Base-by-base conservation (phyloP, 1,140 invertebrate species). In the Drosophila repletoides region DNA sequence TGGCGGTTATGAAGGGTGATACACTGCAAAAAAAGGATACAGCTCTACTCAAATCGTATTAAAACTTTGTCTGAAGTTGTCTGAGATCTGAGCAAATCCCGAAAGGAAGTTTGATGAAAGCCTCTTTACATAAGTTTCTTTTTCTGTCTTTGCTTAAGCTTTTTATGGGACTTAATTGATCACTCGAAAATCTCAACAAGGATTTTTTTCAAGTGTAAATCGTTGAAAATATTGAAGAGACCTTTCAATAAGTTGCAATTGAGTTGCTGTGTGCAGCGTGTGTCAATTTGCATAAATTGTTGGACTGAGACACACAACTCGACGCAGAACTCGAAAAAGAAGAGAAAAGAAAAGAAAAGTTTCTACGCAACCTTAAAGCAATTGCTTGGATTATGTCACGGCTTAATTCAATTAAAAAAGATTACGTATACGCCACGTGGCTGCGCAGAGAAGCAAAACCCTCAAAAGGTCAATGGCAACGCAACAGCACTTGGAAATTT, bases 331-430 rank as follows among this genome's bases (percentile, higher is more conserved):
- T 7, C 6, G 12, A 17, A 21, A 2, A 21, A 2, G 3, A 2
- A 12, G 3, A 7, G 10, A 34, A 7, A 12, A 15, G 12, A n/a
- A n/a, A 52, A 19, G 59, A 51, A 10, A 49, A 51, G 33, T 28
- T 40, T 4, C 33, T 31, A 17, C 1, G 26, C 10, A 21, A n/a
- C 55, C 52, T 61, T 41, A 52, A 43, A 51, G 21, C 12, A 6
- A 5, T 28, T 17, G 19, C 14, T 5, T 14, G 31, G 71, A 74
- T 79, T 80, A 86, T 86, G 71, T 79, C 80, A 75, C 46, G 72
- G 67, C 81, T 86, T 80, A 86, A 86, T 86, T 86, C 80, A 86
- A 86, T 86, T 86, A 86, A 77, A 75, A 51, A 52, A 66, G 80
- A 86, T 86, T 86, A 86, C 80, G 80, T 40, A 86, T 86, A 86